Base-by-base conservation (phyloP, 2,888 invertebrate genomes). In the Sarcophaga subvicina region DNA sequence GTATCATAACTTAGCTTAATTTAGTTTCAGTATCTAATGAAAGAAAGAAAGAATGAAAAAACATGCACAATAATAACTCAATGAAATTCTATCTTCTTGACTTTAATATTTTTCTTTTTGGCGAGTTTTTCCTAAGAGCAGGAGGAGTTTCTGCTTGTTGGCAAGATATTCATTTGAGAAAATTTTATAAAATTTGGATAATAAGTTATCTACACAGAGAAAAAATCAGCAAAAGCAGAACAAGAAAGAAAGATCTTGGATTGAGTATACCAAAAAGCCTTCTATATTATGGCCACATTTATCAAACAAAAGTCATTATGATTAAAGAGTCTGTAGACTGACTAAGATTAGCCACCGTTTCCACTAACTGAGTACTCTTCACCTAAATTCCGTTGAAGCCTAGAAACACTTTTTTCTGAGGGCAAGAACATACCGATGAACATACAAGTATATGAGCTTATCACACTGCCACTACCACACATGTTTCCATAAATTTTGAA, bases 1-100 rank as follows among this genome's bases (percentile, higher is more conserved):
- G 73, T 73, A 71, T 84, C 84, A 87, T 81, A 81, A 87, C 83
- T 84, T 84, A 79, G 84, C 84, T 84, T 76, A 84, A 87, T 87
- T 84, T 84, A 27, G 49, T 78, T 83, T 63, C 54, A 62, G 54
- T 54, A 12, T 54, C 17, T 14, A 54, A 54, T 54, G 14, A 54
- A 54, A 54, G 37, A 37, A 27, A 4, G 27, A 49, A 54, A 54
- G 12, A 54, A 54, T 14, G 63, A 70, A 12, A 62, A 71, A 71
- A 54, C 3, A 20, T n/a, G 11, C 54, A 17, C 12, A 54, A 12
- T 54, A 14, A 54, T 54, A 17, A 14, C 12, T 54, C 14, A 14
- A 54, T 54, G 17, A 17, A 54, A 14, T 5, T 54, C 14, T 17
- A 54, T 54, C 4, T 54, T 14, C 62, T 73, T 25, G 59, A 76